Percentiles rank a stretch among this genome's conserved stretches.
phyloP scores from a whole-genome alignment of 1,140 invertebrate species.

The Drosophila takahashii region DNA sequence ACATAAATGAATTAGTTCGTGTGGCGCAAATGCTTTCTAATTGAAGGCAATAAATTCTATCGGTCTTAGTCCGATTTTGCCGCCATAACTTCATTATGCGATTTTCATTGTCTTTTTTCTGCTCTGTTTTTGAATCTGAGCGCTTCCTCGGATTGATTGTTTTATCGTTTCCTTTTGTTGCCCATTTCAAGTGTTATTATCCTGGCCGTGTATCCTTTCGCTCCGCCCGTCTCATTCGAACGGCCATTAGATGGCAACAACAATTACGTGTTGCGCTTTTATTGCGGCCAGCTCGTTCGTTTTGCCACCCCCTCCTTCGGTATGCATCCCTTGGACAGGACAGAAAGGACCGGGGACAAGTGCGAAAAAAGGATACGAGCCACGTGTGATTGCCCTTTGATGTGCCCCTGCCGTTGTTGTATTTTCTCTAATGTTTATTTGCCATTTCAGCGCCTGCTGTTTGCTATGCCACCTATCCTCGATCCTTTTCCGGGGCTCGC shows the following conservation, averaged over 20 bases:
- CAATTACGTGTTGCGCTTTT: slow-evolving; percentile 79
- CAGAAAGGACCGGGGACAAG: slow-evolving; percentile 1
- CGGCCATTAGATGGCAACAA: slow-evolving; percentile 42
- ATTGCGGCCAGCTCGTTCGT: slow-evolving; percentile 45
- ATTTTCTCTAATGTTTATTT: slow-evolving; percentile 75
- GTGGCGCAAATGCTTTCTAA: no score
- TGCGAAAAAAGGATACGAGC: slow-evolving; percentile 48
- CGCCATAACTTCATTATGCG: neutral
- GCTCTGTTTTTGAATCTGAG: neutral
- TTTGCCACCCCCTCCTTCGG: neutral
- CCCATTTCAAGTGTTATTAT: slow-evolving; percentile 9
- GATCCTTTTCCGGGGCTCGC: slow-evolving; percentile 18
- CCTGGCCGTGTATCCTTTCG: slow-evolving; percentile 2
- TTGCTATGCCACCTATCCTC: slow-evolving; percentile 7
- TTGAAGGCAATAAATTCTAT: neutral
- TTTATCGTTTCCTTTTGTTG: slow-evolving; percentile 6
- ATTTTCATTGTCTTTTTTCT: neutral
- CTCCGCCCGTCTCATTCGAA: neutral
- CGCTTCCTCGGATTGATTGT: slow-evolving; percentile 18
- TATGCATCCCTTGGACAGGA: slow-evolving; percentile 41
- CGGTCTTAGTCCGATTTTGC: neutral
- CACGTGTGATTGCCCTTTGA: slow-evolving; percentile 62
- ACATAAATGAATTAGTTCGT: no score
- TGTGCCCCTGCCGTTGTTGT: slow-evolving; percentile 39
- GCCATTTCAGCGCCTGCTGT: slow-evolving; percentile 44